Percentiles rank a stretch among this genome's conserved stretches.
These are phyloP conservation scores for Tor tambroides DNA, from an alignment of 2,113 vertebrate species.

Conservation along the genomic window DNA sequence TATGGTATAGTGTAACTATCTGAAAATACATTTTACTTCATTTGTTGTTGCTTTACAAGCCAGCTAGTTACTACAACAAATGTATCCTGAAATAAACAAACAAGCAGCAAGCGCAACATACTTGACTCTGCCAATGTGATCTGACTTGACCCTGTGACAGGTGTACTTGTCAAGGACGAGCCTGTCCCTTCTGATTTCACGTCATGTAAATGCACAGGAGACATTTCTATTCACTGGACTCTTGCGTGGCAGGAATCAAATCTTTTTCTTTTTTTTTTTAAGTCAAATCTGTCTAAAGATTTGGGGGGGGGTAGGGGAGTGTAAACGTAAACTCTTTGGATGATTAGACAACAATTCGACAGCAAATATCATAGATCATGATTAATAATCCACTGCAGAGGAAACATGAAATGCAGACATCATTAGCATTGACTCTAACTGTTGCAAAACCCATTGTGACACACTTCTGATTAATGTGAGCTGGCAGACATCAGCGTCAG, in stretches of 20 bases:
- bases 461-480: conserved; percentile 33
- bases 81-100: conserved; percentile 24
- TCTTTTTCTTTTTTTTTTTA: no score
- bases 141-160: conserved; percentile 49
- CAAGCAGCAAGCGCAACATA: conserved; percentile 18
- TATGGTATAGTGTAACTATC: not conserved
- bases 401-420: conserved; percentile 31
- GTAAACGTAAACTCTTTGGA: not conserved
- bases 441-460: conserved; percentile 26
- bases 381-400: conserved; percentile 33
- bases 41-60: not conserved
- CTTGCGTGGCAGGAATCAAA: not conserved
- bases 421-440: conserved; percentile 38
- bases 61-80: not conserved
- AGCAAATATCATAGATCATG: conserved; percentile 33
- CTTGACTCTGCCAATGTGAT: conserved; percentile 31
- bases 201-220: conserved; percentile 22
- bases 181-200: conserved; percentile 37
- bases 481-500: conserved; percentile 39
- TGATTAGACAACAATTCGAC: conserved; percentile 8
- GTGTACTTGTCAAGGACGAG: conserved; percentile 49
- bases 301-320: not conserved
- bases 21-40: not conserved
- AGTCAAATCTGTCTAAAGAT: not conserved
- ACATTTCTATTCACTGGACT: conserved; percentile 3